Evolutionary conservation across 2,113 vertebrate species (phyloP).

Genomic region (Mobula birostris): DNA sequence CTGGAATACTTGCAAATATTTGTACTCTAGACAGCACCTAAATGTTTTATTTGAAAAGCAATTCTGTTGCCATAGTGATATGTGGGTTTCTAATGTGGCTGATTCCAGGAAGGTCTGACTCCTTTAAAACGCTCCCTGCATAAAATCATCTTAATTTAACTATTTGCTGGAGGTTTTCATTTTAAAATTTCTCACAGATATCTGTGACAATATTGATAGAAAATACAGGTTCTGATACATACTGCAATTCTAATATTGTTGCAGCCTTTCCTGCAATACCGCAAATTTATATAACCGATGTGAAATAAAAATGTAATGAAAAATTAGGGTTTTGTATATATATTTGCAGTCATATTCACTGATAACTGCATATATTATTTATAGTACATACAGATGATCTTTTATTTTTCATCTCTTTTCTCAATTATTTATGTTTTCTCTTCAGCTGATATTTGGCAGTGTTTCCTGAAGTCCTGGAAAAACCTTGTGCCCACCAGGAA

Average conservation of each 20-base stretch:
- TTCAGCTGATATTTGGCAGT: not conserved
- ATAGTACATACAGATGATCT: not conserved
- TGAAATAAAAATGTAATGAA: not conserved
- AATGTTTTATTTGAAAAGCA: not conserved
- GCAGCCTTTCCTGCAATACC: not conserved
- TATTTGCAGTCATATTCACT: not conserved
- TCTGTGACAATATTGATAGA: not conserved
- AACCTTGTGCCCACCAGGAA: not conserved
- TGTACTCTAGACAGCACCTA: not conserved
- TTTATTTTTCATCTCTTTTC: not conserved
- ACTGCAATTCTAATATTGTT: not conserved
- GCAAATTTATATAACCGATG: not conserved
- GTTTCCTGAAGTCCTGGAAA: not conserved
- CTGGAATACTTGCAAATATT: not conserved
- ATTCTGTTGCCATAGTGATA: conserved; percentile 6
- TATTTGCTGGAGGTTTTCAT: not conserved
- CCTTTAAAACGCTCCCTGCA: not conserved
- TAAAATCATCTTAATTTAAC: not conserved
- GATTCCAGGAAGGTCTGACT: not conserved
- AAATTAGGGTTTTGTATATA: not conserved
- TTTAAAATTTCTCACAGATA: not conserved
- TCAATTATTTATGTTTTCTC: not conserved
- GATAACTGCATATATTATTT: not conserved
- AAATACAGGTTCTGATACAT: not conserved
- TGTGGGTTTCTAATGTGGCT: too few relatives aligned